Evolutionary conservation across 2,113 vertebrate genomes (phyloP).

Genomic region (Chloebia gouldiae): DNA sequence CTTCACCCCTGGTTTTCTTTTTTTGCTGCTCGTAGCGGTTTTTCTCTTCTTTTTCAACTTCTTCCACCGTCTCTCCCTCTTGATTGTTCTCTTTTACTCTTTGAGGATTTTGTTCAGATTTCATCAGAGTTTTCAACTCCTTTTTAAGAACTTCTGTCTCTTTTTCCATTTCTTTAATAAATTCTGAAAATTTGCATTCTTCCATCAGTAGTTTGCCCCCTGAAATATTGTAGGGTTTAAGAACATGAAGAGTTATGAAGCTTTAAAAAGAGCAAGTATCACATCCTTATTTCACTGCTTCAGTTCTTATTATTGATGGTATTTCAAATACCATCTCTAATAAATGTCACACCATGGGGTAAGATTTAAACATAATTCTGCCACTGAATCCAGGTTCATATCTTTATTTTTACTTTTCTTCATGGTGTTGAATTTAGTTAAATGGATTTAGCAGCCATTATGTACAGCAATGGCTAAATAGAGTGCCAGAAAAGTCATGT

Average conservation of each 20-base stretch:
- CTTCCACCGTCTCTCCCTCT: background rate
- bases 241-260: background rate
- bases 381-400: background rate
- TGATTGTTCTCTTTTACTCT: background rate
- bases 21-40: background rate
- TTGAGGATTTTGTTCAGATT: background rate
- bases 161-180: background rate
- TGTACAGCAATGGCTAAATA: background rate
- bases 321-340: background rate
- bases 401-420: background rate
- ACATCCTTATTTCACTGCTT: background rate
- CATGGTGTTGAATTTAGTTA: background rate
- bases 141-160: background rate
- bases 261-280: background rate
- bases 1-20: background rate
- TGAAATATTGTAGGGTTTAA: slow-evolving; percentile 3
- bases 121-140: background rate
- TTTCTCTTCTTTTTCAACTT: background rate
- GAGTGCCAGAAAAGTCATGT: background rate
- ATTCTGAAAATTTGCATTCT: background rate
- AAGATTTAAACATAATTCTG: background rate
- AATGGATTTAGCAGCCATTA: background rate
- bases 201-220: background rate
- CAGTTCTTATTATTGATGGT: background rate
- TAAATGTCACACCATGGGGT: background rate